These are phyloP conservation scores for Tenthredo distinguenda DNA, from an alignment of 2,888 invertebrate species.

Conservation along the genomic window DNA sequence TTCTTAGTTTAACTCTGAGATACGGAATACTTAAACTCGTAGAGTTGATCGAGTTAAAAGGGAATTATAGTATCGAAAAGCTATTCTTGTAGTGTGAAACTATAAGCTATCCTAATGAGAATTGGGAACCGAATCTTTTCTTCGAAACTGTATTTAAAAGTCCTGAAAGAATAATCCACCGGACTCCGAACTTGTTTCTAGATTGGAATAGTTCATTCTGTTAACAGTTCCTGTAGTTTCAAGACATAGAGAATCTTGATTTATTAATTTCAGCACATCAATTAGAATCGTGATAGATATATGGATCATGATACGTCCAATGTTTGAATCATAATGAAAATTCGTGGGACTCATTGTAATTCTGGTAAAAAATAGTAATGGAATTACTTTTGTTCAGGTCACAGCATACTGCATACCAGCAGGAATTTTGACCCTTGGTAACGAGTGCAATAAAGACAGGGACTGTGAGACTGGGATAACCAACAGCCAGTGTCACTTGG, in stretches of 20 bases:
- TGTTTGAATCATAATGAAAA: background rate
- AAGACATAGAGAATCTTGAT: too few species aligned
- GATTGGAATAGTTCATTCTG: background rate
- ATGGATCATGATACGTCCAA: too few species aligned
- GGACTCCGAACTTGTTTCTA: background rate
- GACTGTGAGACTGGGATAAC: constrained; percentile 83
- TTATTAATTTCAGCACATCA: too few species aligned
- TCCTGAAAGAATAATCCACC: background rate
- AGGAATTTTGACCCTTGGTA: constrained; percentile 80
- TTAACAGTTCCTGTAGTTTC: too few species aligned
- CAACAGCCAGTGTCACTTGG: constrained; percentile 84
- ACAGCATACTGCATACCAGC: constrained; percentile 60
- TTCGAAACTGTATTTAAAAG: background rate
- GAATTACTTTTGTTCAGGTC: constrained; percentile 58
- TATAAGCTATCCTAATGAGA: background rate
- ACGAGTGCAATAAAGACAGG: constrained; percentile 82
- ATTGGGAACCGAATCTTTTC: background rate
- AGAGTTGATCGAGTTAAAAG: background rate
- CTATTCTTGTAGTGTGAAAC: background rate
- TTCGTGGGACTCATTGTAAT: background rate
- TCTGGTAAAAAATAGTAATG: background rate
- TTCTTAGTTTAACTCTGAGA: background rate
- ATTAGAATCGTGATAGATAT: background rate
- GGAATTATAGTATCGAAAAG: background rate
- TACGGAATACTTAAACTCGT: background rate